These are phyloP conservation scores for Enteromius thamalakanensis DNA, from an alignment of 2,797 vertebrate genomes.

Conservation along the genomic window DNA sequence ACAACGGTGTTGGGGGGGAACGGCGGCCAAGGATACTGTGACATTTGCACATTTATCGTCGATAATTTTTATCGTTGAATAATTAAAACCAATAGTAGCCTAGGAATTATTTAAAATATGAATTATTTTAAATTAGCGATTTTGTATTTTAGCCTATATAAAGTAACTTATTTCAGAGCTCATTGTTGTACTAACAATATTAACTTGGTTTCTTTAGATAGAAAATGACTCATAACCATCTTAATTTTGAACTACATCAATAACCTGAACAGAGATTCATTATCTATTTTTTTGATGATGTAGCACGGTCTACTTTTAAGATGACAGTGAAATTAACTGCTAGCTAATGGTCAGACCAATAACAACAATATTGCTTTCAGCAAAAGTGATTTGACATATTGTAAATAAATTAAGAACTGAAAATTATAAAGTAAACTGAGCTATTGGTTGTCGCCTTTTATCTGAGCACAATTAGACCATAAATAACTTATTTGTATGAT, in stretches of 20 bases:
- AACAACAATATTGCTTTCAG: not conserved
- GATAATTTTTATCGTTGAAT: not conserved
- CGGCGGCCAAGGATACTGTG: not conserved
- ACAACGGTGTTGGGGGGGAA: no score
- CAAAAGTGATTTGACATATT: not conserved
- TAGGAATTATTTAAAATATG: not conserved
- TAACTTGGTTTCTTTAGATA: not conserved
- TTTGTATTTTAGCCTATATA: not conserved
- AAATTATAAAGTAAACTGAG: not conserved
- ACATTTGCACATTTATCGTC: not conserved
- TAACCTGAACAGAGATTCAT: not conserved
- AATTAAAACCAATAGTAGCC: not conserved
- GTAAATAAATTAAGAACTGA: not conserved
- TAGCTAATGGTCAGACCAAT: not conserved
- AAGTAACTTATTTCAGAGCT: not conserved
- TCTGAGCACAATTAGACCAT: not conserved
- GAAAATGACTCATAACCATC: not conserved
- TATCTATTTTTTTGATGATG: not conserved
- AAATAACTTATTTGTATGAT: conserved; percentile 39
- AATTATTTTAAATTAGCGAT: not conserved
- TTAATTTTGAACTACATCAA: not conserved
- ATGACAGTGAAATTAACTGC: not conserved
- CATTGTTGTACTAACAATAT: not conserved
- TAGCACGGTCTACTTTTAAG: not conserved
- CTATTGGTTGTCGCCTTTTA: not conserved